Conservation (phyloP, 2,888 invertebrate genomes). For the Tipula vernalis region DNA sequence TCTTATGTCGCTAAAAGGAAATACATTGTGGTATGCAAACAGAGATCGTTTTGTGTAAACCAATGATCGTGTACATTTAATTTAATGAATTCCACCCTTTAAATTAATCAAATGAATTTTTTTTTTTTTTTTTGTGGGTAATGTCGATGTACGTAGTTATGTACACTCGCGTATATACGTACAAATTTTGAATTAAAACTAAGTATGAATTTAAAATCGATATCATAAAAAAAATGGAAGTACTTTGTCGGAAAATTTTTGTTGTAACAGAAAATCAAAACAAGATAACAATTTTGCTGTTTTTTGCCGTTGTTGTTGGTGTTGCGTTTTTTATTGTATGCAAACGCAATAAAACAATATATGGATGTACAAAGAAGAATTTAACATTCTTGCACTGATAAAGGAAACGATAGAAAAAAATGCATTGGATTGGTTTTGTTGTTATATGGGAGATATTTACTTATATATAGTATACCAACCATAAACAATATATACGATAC, state of each 20-base stretch:
- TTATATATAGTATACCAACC: neutral
- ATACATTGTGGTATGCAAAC: neutral
- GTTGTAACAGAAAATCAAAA: neutral
- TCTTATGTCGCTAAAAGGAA: neutral
- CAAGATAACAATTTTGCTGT: neutral
- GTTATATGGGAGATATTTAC: neutral
- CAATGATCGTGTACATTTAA: neutral
- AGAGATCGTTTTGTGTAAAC: neutral
- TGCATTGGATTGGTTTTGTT: neutral
- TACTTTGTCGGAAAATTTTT: neutral
- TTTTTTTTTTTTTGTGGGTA: too few relatives aligned
- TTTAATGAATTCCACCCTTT: neutral
- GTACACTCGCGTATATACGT: neutral
- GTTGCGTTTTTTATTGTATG: neutral
- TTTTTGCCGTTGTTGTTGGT: neutral
- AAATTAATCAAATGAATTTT: neutral
- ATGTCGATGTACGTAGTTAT: too few relatives aligned
- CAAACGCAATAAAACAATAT: neutral
- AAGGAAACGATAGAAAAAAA: neutral
- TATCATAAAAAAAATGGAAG: neutral
- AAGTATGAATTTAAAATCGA: neutral
- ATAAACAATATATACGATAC: neutral
- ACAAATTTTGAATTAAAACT: neutral
- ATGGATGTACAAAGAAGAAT: neutral
- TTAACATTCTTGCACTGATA: neutral